These are phyloP conservation scores for Zosterops lateralis DNA, from an alignment of 2,113 vertebrate genomes.

Conservation along the genomic window DNA sequence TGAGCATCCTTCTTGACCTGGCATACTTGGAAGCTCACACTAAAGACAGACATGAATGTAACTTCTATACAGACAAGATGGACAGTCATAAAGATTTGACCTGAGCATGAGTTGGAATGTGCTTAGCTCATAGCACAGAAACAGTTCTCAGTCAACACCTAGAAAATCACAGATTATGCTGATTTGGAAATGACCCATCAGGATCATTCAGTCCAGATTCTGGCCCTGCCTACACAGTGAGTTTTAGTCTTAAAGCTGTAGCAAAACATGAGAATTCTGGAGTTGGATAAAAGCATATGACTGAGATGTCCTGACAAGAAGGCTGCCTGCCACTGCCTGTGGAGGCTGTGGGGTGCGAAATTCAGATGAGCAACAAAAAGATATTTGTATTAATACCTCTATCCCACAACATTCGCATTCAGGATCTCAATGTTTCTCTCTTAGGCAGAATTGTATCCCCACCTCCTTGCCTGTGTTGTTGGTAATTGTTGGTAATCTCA, in stretches of 20 bases:
- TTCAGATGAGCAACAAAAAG: neutral
- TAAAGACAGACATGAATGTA: neutral
- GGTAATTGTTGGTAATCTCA: neutral
- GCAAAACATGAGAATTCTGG: neutral
- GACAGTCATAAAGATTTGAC: neutral
- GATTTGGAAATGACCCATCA: neutral
- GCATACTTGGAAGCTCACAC: neutral
- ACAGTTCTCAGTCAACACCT: neutral
- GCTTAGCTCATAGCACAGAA: neutral
- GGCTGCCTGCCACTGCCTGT: neutral
- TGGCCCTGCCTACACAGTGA: neutral
- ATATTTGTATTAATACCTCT: neutral
- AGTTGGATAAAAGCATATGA: neutral
- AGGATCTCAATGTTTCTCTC: neutral
- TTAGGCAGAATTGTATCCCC: neutral
- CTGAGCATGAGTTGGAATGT: neutral
- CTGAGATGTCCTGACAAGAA: neutral
- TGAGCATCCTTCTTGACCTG: neutral
- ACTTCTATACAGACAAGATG: neutral
- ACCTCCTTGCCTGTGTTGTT: neutral
- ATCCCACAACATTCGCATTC: neutral
- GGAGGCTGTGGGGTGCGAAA: neutral
- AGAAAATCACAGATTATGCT: neutral
- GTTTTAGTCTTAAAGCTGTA: neutral
- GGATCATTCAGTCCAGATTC: neutral